Evolutionary conservation across 2,888 invertebrate species (phyloP), one percentile per base, ranked within the genome.

Genomic region (Patella ulyssiponensis): DNA sequence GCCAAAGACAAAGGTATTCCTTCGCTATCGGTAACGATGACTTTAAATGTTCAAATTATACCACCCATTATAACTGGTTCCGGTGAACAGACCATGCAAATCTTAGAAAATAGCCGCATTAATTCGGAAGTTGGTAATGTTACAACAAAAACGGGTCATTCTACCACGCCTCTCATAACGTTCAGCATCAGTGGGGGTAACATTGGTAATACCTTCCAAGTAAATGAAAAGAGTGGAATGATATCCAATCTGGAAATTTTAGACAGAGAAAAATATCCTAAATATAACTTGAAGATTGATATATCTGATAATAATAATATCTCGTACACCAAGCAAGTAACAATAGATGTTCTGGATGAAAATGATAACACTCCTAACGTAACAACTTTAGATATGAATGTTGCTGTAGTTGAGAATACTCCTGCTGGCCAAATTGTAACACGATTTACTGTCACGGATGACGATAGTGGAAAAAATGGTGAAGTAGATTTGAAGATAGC

Each of bases 351-450:
- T 9, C 81, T 76, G n/a, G 86, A 88, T 71, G 79, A 85, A 11
- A 89, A 89, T 71, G 88, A 89, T 75, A 81, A 84, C 72, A 75
- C 72, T 0, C 88, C 88, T 12, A 27, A 73, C 0, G 86, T 87
- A 81, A 73, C 77, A 0, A 69, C 79, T 0, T 77, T 82, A 5
- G 54, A 82, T 1, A 78, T 81, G 27, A 79, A 77, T 3, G 73
- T 82, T 2, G 17, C 70, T 51, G 80, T 88, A 0, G 80, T 80
- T 0, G 88, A 89, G 75, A 81, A 85, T 75, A 79, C 78, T 5
- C 85, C 86, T 9, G 77, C 83, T n/a, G 88, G 87, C 1, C 77
- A 80, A 12, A 80, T 79, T 2, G 74, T 88, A 44, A 77, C 77
- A 3, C 81, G 81, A 2, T 74, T 86, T 0, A 77, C 79, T 7